Conservation (phyloP, 2,113 vertebrate genomes). For the Argyrosomus japonicus region DNA sequence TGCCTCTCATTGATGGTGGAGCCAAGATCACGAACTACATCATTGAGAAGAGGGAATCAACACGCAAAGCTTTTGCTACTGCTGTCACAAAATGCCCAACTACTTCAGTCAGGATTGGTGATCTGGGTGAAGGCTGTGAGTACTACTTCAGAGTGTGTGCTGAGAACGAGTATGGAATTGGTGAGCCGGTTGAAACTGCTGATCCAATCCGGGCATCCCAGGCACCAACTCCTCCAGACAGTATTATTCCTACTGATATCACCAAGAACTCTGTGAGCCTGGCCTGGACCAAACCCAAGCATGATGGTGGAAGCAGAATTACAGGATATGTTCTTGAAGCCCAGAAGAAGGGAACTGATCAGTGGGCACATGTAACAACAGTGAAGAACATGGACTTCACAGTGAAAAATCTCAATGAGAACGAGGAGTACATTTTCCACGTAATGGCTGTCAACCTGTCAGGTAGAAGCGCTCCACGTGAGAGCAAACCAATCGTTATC, state of each 20-base stretch:
- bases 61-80: slow-evolving; percentile 95
- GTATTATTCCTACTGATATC: slow-evolving; percentile 93
- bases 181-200: slow-evolving; percentile 92
- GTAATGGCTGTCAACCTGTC: slow-evolving; percentile 97
- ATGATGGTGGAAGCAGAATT: slow-evolving; percentile 96
- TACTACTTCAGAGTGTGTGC: slow-evolving; percentile 98
- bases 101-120: slow-evolving; percentile 89
- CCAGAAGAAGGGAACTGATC: slow-evolving; percentile 93
- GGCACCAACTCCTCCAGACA: slow-evolving; percentile 92
- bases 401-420: slow-evolving; percentile 94
- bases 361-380: slow-evolving; percentile 93
- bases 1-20: slow-evolving; percentile 96
- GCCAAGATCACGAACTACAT: slow-evolving; percentile 97
- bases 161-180: slow-evolving; percentile 98
- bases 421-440: slow-evolving; percentile 95
- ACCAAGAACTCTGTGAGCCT: slow-evolving; percentile 92
- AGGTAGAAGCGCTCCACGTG: slow-evolving; percentile 93
- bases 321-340: slow-evolving; percentile 97
- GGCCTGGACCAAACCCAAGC: slow-evolving; percentile 96
- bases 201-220: slow-evolving; percentile 95
- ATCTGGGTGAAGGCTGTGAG: slow-evolving; percentile 93
- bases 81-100: slow-evolving; percentile 91
- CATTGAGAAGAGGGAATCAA: slow-evolving; percentile 97
- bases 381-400: slow-evolving; percentile 91
- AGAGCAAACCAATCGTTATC: slow-evolving; percentile 91